Conservation (phyloP, 2,888 invertebrate species). For the Minunthozetes semirufus region DNA sequence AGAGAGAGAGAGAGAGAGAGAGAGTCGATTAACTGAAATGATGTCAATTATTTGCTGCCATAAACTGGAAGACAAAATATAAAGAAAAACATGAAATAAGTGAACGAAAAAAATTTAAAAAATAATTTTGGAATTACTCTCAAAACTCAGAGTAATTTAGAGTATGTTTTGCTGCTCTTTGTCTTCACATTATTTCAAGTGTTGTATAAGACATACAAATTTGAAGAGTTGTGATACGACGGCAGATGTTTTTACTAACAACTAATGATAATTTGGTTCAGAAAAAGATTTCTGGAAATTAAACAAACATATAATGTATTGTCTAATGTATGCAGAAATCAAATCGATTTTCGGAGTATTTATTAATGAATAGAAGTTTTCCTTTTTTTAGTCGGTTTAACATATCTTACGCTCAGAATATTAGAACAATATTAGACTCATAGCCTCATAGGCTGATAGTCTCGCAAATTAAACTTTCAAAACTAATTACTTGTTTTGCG, state of each 20-base stretch:
- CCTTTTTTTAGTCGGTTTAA: background rate
- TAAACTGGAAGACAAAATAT: background rate
- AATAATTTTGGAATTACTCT: too few relatives aligned
- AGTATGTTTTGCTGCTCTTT: background rate
- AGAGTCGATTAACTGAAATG: background rate
- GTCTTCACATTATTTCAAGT: background rate
- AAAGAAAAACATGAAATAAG: too few relatives aligned
- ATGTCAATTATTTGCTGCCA: background rate
- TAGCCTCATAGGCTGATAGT: background rate
- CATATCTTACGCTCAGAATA: background rate
- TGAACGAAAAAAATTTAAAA: too few relatives aligned
- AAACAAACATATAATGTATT: background rate
- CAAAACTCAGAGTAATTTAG: background rate
- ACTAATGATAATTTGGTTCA: background rate
- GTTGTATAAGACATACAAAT: background rate
- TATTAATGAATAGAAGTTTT: conserved; percentile 6
- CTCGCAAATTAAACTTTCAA: conserved; percentile 1
- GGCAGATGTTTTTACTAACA: conserved; percentile 14
- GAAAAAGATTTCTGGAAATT: background rate
- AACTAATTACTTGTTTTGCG: background rate
- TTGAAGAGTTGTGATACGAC: background rate
- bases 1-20: background rate
- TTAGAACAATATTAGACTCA: too few relatives aligned
- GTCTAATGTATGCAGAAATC: background rate
- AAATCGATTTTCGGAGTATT: background rate